Evolutionary conservation across 2,797 vertebrate genomes (phyloP), one percentile per base, ranked within the genome.

Genomic region (Lepus townsendii): DNA sequence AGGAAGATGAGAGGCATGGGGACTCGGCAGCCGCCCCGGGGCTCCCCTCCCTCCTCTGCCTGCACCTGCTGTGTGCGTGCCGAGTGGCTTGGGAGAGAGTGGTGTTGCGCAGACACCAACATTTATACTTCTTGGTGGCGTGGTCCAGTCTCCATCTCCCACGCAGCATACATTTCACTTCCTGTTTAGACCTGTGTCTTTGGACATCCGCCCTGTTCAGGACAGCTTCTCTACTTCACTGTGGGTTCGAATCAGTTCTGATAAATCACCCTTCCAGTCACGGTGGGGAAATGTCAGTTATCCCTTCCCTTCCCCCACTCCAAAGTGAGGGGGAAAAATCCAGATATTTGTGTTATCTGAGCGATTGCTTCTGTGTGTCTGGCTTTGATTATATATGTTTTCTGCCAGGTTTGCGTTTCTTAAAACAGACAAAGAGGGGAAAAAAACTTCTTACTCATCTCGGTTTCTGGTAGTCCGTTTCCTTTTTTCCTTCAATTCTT

Each of bases 151-250:
- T 63, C 30, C 16, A 5, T 16, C 38, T 2, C 42, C 54, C 54
- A 11, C 4, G 42, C 0, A 68, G 32, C 60, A 1, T 0, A 6
- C 38, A 0, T 7, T 19, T 35, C 27, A 22, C 24, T 2, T 38
- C 32, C 83, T 7, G 1, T 42, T 57, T 27, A 1, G 22, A 17
- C 42, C 9, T 20, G 7, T 65, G 57, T 71, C 72, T 78, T 69
- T 54, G 42, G 3, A 27, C 54, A 26, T 20, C 5, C 1, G 4
- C 38, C 60, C 54, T 4, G 0, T 42, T 75, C 22, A 11, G 66
- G 66, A 30, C 27, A 62, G 27, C 1, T 1, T 80, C 47, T 76
- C 66, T 47, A 26, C 73, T 35, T 54, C 66, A 20, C 38, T 32
- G 47, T 50, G 32, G 14, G 12, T 9, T 0, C 32, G 10, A 16